These are phyloP conservation scores for Orthonyx spaldingii DNA, from an alignment of 2,113 vertebrate species.

Conservation along the genomic window DNA sequence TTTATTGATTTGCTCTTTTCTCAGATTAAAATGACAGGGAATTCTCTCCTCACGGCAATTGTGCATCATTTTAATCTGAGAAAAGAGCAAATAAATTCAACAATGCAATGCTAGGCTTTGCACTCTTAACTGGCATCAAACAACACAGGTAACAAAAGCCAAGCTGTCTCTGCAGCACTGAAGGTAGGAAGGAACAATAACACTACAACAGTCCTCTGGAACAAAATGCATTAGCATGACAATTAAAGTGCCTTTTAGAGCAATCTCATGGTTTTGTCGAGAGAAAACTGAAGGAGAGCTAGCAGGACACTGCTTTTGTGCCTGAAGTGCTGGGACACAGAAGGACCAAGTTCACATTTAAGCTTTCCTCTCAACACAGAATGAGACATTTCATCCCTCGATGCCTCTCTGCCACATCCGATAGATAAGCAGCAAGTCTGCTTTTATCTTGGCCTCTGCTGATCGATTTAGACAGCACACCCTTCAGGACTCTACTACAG, in stretches of 20 bases:
- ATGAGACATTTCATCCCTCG: not conserved
- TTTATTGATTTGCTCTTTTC: not conserved
- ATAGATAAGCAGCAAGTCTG: not conserved
- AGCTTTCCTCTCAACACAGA: not conserved
- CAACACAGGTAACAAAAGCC: not conserved
- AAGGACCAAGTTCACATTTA: not conserved
- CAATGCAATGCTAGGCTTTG: not conserved
- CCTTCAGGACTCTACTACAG: not conserved
- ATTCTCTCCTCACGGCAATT: no score
- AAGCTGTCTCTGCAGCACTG: not conserved
- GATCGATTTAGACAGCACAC: not conserved
- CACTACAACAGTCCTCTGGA: not conserved
- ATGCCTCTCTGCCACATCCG: not conserved
- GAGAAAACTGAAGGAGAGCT: not conserved
- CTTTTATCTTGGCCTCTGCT: not conserved
- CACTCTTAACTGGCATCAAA: not conserved
- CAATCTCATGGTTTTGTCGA: not conserved
- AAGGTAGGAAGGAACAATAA: not conserved
- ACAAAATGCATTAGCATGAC: not conserved
- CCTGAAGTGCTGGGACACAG: not conserved
- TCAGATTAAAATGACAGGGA: no score
- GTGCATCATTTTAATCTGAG: not conserved
- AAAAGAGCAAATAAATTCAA: not conserved
- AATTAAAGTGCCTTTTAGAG: not conserved
- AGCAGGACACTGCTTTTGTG: not conserved